Base-by-base conservation (phyloP, 2,113 vertebrate species). In the Platycercus adscitus region DNA sequence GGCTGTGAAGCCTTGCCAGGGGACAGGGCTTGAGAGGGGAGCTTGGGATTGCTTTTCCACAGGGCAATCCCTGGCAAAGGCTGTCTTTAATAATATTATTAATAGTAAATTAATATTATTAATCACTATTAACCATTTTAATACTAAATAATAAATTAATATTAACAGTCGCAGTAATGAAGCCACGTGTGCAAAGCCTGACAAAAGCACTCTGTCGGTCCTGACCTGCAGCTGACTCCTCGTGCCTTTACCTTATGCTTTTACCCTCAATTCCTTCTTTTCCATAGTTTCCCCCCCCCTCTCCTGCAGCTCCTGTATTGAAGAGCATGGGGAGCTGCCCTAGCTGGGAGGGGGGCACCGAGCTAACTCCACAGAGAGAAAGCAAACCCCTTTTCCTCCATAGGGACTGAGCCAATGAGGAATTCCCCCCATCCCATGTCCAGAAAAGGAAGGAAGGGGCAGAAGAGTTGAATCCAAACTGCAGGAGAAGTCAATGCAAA, bases 391-490 rank as follows among this genome's bases (percentile, higher is more conserved):
- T 29, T 29, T 33, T 4, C 19, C n/a, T 46, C 44, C 26, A 4
- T 6, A 17, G 11, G 10, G 3, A 43, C 12, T 10, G 17, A 12
- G 17, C 8, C 18, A 2, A 37, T 0, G 37, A 1, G 24, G 12
- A 3, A 28, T 17, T 89, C 37, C 44, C 68, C 47, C 33, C 29
- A 2, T 0, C 13, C 26, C 2, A 1, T 2, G 24, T 3, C 31
- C 10, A 35, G 41, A 47, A 86, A 64, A 19, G 55, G 18, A n/a
- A 86, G 0, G 50, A 18, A 28, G 24, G 17, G 66, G 73, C 9
- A 7, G 23, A 77, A 15, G 20, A 76, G 13, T 0, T 20, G 80
- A 16, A 75, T 12, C 11, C 5, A 13, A 81, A 82, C 17, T 10
- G 25, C 6, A 5, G 33, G 26, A 19, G 39, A 66, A 70, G 47